Evolutionary conservation across 2,888 invertebrate species (phyloP), one percentile per base, ranked within the genome.

Genomic region (Sussaba pulchella): DNA sequence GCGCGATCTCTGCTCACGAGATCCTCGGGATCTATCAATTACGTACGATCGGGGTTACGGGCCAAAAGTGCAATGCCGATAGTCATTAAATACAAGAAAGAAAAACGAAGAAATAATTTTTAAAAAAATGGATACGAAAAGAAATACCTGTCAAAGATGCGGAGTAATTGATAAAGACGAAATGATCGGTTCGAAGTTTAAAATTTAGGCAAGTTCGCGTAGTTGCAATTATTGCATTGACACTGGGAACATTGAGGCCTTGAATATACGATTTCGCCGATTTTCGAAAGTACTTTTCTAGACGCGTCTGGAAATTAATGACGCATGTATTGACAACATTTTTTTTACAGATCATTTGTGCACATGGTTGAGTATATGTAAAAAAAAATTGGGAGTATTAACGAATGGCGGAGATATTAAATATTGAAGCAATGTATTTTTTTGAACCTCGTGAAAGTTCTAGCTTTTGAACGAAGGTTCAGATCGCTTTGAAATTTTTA

Each of bases 21-120:
- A 73, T 57, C 12, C 71, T 72, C 45, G 66, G 54, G 43, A 72
- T 59, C 57, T 31, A 63, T 12, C 4, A 41, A 76, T 72, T 61
- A 67, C 24, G 31, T 52, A 52, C 12, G n/a, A 61, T 71, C 39
- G 21, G 26, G 59, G 61, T 59, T 67, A 72, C 72, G 26, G 61
- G 76, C 72, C 76, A 73, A 81, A 69, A 69, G 72, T 73, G 63
- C 54, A 69, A 69, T 57, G 69, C 24, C 69, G 63, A 81, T 72
- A 80, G 76, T 76, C 72, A 73, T 73, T 81, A 36, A 24, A 39
- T 24, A 36, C 10, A 12, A 54, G 36, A 59, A 50, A 52, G 9
- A 12, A 41, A 21, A 57, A 36, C 6, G 43, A 9, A 47, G 14
- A 57, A 31, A 19, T 19, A 39, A 26, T 39, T 21, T 12, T 17